Conservation (phyloP, 1,140 invertebrate genomes). For the Zaprionus tsacasi region DNA sequence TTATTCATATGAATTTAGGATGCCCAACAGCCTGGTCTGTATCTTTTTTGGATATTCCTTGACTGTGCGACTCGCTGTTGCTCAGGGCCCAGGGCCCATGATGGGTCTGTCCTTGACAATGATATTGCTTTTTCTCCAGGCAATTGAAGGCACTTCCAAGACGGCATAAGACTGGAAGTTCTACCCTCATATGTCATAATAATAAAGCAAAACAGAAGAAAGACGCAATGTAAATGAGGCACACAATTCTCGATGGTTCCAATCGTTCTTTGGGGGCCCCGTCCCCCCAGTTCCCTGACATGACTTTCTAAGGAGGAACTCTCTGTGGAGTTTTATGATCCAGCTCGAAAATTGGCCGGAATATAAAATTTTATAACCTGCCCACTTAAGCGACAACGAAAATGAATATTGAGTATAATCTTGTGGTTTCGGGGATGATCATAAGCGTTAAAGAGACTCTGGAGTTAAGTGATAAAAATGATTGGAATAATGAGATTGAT, state of each 20-base stretch:
- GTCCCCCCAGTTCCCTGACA: background rate
- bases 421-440: background rate
- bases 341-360: conserved; percentile 23
- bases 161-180: conserved; percentile 16
- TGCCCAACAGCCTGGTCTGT: background rate
- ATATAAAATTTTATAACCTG: conserved; percentile 24
- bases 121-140: conserved; percentile 4
- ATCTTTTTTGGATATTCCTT: background rate
- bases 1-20: background rate
- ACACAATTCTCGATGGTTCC: conserved; percentile 20
- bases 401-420: conserved; percentile 8
- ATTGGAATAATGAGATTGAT: background rate
- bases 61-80: background rate
- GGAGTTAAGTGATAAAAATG: background rate
- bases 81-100: background rate
- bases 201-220: conserved; percentile 24
- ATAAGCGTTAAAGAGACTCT: background rate
- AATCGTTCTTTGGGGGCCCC: too few species aligned
- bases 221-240: conserved; percentile 40
- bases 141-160: conserved; percentile 23
- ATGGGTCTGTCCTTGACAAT: conserved; percentile 46
- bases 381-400: conserved; percentile 3
- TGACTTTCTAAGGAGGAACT: too few species aligned
- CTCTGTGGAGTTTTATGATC: conserved; percentile 28
- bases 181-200: conserved; percentile 33